A percentile compares a stretch with the other conserved stretches of the same genome.
Evolutionary conservation across 2,797 vertebrate species (phyloP).

Genomic region (Salmo trutta): DNA sequence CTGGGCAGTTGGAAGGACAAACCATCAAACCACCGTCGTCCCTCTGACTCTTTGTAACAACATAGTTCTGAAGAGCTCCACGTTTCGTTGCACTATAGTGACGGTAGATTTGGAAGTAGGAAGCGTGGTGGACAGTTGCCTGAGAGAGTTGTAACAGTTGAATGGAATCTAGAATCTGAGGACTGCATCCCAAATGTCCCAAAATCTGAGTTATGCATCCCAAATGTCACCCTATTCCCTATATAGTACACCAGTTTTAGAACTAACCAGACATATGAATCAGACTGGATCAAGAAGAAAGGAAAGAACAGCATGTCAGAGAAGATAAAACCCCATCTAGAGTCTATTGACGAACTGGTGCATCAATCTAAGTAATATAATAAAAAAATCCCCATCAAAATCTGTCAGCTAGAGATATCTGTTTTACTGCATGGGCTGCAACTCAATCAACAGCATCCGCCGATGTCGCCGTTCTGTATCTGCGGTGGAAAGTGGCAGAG

Average conservation of each 20-base stretch:
- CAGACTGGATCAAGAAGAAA: not conserved
- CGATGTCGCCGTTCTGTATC: too few species aligned
- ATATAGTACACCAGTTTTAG: not conserved
- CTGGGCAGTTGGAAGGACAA: not conserved
- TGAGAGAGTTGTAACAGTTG: not conserved
- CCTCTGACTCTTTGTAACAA: constrained; percentile 5
- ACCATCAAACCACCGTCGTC: not conserved
- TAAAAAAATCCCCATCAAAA: too few species aligned
- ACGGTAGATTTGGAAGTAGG: constrained; percentile 11
- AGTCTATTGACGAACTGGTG: too few species aligned
- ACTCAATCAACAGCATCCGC: too few species aligned
- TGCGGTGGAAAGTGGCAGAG: too few species aligned
- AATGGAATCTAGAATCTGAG: not conserved
- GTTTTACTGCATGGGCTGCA: too few species aligned
- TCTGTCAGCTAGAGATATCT: too few species aligned
- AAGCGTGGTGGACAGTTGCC: not conserved
- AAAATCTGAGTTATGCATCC: too few species aligned
- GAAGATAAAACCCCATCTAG: too few species aligned
- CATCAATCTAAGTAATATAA: too few species aligned
- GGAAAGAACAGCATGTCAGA: not conserved
- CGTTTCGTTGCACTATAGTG: constrained; percentile 30
- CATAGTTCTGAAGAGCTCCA: not conserved
- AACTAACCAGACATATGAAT: not conserved
- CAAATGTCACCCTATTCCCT: not conserved
- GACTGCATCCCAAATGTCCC: not conserved